Conservation (phyloP, 2,888 invertebrate species). For the Odontocolon sp. region DNA sequence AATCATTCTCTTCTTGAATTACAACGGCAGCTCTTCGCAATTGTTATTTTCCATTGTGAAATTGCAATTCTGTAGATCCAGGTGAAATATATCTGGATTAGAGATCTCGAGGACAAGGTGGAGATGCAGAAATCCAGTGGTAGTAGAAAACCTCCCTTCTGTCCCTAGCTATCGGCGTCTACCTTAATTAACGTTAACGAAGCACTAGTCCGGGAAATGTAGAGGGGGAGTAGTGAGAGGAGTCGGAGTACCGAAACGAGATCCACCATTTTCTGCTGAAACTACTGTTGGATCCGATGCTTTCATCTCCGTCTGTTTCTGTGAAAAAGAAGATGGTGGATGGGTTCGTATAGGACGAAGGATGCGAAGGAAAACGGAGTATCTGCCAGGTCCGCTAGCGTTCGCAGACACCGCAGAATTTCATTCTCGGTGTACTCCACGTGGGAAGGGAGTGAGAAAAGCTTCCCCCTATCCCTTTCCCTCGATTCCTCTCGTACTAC, state of each 20-base stretch:
- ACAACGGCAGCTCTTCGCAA: neutral
- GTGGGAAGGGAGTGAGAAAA: slow-evolving; percentile 15
- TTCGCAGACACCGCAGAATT: slow-evolving; percentile 67
- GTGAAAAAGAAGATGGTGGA: slow-evolving; percentile 45
- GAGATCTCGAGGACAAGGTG: neutral
- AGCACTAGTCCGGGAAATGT: slow-evolving; percentile 57
- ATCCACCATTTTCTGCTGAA: slow-evolving; percentile 4
- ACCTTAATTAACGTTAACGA: slow-evolving; percentile 75
- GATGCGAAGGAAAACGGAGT: slow-evolving; percentile 25
- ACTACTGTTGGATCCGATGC: slow-evolving; percentile 1
- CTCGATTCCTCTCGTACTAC: slow-evolving; percentile 1
- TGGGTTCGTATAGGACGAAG: slow-evolving; percentile 2
- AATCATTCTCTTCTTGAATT: neutral
- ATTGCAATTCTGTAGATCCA: slow-evolving; percentile 9
- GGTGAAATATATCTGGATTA: slow-evolving; percentile 2
- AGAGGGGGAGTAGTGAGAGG: slow-evolving; percentile 18
- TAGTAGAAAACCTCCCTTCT: slow-evolving; percentile 57
- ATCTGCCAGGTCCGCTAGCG: slow-evolving; percentile 42
- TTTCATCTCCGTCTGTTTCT: neutral
- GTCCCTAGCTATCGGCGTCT: slow-evolving; percentile 55
- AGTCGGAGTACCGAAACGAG: slow-evolving; percentile 16
- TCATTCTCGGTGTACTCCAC: slow-evolving; percentile 58
- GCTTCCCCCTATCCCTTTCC: slow-evolving; percentile 30
- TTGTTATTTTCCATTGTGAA: neutral
- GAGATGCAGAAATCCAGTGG: neutral